A percentile compares a stretch with the other conserved stretches of the same genome.
These are phyloP conservation scores for Drosophila parvula DNA, from an alignment of 1,140 invertebrate species.

Conservation along the genomic window DNA sequence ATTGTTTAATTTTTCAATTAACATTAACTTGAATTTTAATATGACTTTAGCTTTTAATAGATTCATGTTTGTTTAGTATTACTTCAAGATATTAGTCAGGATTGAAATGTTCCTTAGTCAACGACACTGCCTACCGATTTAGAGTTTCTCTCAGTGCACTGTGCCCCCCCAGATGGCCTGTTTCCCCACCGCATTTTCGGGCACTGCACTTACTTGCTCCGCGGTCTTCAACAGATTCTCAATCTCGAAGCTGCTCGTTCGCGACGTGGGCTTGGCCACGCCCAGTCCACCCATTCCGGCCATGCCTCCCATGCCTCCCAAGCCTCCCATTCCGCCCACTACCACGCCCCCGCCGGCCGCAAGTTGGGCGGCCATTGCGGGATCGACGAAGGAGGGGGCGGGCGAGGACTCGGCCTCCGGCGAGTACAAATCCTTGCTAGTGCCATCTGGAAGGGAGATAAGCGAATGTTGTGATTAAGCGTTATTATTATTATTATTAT, in stretches of 20 bases:
- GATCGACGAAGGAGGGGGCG: conserved; percentile 84
- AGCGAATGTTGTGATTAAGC: conserved; percentile 48
- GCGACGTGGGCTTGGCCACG: conserved; percentile 88
- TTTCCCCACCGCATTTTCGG: conserved; percentile 12
- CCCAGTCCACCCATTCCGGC: conserved; percentile 49
- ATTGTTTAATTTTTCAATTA: too few species aligned
- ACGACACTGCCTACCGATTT: background rate
- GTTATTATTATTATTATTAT: conserved; percentile 66
- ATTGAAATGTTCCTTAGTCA: background rate
- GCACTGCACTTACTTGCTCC: conserved; percentile 85
- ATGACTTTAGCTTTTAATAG: background rate
- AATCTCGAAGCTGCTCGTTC: conserved; percentile 95
- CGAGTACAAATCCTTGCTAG: conserved; percentile 88
- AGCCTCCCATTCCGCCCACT: conserved; percentile 45
- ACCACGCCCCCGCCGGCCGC: conserved; percentile 51
- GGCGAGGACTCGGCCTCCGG: conserved; percentile 87
- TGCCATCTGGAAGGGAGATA: conserved; percentile 68
- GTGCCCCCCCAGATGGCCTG: background rate
- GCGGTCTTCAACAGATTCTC: conserved; percentile 93
- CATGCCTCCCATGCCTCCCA: conserved; percentile 27
- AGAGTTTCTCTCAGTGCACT: conserved; percentile 5
- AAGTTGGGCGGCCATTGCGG: conserved; percentile 59
- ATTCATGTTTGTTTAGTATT: background rate
- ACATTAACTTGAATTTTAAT: background rate
- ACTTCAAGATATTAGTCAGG: background rate